These are phyloP conservation scores for Paramuricea clavata DNA, from an alignment of 92 coral and sea anemone genomes.

Conservation along the genomic window DNA sequence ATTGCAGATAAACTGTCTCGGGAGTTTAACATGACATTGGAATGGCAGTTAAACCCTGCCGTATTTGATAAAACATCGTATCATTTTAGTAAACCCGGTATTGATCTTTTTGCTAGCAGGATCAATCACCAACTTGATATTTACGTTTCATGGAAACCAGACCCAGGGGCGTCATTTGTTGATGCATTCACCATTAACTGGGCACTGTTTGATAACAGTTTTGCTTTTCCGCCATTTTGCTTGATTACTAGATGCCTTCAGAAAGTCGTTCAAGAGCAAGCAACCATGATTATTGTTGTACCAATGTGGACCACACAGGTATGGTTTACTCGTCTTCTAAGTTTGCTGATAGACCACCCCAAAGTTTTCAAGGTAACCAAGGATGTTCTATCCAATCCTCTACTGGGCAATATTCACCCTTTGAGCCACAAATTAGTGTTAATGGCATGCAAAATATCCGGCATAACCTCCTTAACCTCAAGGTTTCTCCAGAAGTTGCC, in stretches of 20 bases:
- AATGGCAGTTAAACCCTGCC: slow-evolving; percentile 38
- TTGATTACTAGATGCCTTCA: slow-evolving; percentile 57
- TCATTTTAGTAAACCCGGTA: slow-evolving; percentile 12
- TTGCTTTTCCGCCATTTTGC: slow-evolving; percentile 64
- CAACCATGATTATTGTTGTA: slow-evolving; percentile 48
- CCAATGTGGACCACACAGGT: slow-evolving; percentile 60
- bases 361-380: slow-evolving; percentile 11
- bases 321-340: slow-evolving; percentile 54
- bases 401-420: slow-evolving; percentile 50
- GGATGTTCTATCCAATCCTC: slow-evolving; percentile 45
- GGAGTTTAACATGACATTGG: slow-evolving; percentile 49
- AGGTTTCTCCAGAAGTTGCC: slow-evolving; percentile 32
- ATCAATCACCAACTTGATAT: slow-evolving; percentile 20
- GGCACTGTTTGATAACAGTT: slow-evolving; percentile 40
- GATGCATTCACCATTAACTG: slow-evolving; percentile 41
- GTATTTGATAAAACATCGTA: not conserved
- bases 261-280: slow-evolving; percentile 49
- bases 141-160: slow-evolving; percentile 61
- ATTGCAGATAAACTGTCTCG: slow-evolving; percentile 56
- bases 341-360: slow-evolving; percentile 57
- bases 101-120: slow-evolving; percentile 63
- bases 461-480: slow-evolving; percentile 18
- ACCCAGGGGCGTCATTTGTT: slow-evolving; percentile 52
- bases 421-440: slow-evolving; percentile 37
- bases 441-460: slow-evolving; percentile 60